phyloP scores from a whole-genome alignment of 2,888 invertebrate species.

The Euplagia quadripunctaria region DNA sequence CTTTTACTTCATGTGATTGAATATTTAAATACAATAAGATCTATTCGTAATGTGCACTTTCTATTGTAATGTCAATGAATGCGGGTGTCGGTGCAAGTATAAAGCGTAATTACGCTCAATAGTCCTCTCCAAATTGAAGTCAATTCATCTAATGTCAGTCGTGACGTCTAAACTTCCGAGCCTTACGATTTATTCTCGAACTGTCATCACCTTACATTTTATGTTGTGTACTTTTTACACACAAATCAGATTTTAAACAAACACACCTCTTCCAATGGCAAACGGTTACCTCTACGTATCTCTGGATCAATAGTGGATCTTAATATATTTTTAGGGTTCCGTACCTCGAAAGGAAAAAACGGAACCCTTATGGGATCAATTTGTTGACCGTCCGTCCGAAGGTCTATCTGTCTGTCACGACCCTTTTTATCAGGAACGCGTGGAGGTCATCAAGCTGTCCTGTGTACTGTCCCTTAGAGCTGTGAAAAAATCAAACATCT shows the following conservation, averaged over 20 bases:
- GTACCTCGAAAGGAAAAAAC: too few species aligned
- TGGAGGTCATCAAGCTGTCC: too few species aligned
- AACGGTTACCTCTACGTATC: too few species aligned
- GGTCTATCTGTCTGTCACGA: too few species aligned
- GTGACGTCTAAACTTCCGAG: slow-evolving; percentile 47
- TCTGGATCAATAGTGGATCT: too few species aligned
- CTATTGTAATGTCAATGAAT: neutral
- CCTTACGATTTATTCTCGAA: slow-evolving; percentile 34
- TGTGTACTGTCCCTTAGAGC: too few species aligned
- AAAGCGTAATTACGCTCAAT: slow-evolving; percentile 43
- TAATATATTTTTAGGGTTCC: too few species aligned
- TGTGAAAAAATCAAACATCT: too few species aligned
- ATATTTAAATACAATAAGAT: neutral
- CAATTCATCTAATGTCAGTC: slow-evolving; percentile 43
- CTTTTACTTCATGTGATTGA: neutral
- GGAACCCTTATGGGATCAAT: too few species aligned
- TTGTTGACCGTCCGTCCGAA: too few species aligned
- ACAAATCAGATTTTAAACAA: neutral
- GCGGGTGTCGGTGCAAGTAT: neutral
- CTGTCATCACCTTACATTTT: slow-evolving; percentile 1
- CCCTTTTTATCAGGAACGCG: too few species aligned
- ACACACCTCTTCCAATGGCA: neutral
- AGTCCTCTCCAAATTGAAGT: slow-evolving; percentile 44
- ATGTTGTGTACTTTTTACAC: neutral
- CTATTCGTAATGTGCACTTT: neutral